Evolutionary conservation across 2,797 vertebrate species (phyloP).

Genomic region (Melanotaenia nigrans): DNA sequence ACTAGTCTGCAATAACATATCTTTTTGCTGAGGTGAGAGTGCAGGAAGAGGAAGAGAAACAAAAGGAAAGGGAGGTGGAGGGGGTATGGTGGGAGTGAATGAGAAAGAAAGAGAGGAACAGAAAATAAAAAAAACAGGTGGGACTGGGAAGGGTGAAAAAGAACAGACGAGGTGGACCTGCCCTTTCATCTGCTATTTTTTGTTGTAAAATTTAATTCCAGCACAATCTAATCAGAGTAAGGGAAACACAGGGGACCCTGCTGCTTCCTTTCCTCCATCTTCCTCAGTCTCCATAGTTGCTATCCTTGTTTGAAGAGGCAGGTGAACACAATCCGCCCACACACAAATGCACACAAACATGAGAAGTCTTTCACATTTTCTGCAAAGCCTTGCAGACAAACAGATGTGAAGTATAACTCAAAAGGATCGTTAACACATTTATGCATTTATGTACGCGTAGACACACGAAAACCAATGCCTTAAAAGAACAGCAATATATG

Average conservation of each 20-base stretch:
- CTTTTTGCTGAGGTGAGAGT: conserved; percentile 13
- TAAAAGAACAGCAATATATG: background rate
- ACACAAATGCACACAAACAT: background rate
- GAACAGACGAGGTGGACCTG: conserved; percentile 13
- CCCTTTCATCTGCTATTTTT: conserved; percentile 59
- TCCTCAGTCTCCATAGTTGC: conserved; percentile 24
- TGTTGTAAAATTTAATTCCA: conserved; percentile 59
- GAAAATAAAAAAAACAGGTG: conserved; percentile 1
- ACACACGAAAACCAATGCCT: background rate
- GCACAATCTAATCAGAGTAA: conserved; percentile 54
- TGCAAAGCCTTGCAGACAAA: conserved; percentile 8
- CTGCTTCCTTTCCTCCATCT: conserved; percentile 11
- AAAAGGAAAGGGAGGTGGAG: background rate
- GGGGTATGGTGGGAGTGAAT: background rate
- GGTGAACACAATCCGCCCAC: conserved; percentile 37
- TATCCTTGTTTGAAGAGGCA: conserved; percentile 44
- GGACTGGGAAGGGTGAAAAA: conserved; percentile 15
- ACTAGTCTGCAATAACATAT: conserved; percentile 31
- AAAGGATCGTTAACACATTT: background rate
- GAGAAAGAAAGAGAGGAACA: background rate
- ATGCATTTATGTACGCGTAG: background rate
- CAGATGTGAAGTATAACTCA: conserved; percentile 1
- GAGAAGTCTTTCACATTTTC: conserved; percentile 2
- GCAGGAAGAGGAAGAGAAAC: conserved; percentile 8
- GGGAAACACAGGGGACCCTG: conserved; percentile 47